A percentile compares a stretch with the other conserved stretches of the same genome.
phyloP scores from a whole-genome alignment of 2,797 vertebrate species.

The Hafferia zeledoni region DNA sequence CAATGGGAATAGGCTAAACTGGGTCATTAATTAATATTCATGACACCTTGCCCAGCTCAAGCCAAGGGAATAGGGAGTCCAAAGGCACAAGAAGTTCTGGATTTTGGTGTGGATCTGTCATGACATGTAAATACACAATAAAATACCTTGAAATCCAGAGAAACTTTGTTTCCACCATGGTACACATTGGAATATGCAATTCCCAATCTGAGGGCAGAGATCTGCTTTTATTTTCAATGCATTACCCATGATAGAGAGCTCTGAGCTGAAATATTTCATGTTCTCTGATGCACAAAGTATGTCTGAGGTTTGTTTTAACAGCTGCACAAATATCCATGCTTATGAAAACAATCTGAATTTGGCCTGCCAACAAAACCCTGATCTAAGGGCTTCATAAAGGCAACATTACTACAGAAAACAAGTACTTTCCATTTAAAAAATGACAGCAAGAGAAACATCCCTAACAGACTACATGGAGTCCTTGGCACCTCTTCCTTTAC shows the following conservation, averaged over 20 bases:
- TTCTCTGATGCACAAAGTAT: not conserved
- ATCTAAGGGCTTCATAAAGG: conserved; percentile 52
- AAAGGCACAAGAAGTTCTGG: not conserved
- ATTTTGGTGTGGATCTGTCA: not conserved
- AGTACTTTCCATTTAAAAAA: conserved; percentile 51
- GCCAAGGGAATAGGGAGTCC: not conserved
- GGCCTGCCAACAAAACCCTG: conserved; percentile 39
- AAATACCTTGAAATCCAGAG: not conserved
- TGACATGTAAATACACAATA: not conserved
- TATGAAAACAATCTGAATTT: conserved; percentile 36
- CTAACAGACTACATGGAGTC: not conserved
- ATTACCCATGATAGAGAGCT: not conserved
- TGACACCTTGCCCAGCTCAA: not conserved
- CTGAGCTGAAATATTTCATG: not conserved
- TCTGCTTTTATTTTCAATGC: not conserved
- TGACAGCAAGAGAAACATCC: conserved; percentile 20
- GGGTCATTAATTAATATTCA: not conserved
- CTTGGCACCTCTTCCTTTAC: conserved; percentile 26
- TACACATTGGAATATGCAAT: not conserved
- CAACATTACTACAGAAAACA: conserved; percentile 25
- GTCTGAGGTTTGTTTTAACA: conserved; percentile 46
- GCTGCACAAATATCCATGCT: conserved; percentile 43
- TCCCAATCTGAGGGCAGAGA: not conserved
- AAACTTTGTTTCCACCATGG: not conserved
- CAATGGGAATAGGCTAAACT: not conserved